Base-by-base conservation (phyloP, 1,140 invertebrate species). In the Drosophila nannoptera region DNA sequence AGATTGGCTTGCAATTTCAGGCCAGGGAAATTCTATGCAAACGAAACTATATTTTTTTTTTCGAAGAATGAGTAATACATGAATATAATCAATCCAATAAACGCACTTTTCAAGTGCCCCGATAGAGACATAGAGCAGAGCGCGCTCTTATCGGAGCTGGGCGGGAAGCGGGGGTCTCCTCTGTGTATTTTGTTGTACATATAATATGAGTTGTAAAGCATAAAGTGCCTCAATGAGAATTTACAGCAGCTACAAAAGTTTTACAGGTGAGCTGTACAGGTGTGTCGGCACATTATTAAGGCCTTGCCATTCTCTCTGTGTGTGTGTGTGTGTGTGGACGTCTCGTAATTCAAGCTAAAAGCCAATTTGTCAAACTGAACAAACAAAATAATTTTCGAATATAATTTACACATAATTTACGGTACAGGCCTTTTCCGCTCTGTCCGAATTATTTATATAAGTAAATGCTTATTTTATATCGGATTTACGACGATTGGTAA, bases 381-480 rank as follows among this genome's bases (percentile, higher is more conserved):
- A 40, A 52, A 58, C 64, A 43, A 32, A 49, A 42, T 6, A 42
- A 42, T 12, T 49, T 35, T 54, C 33, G 38, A 52, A 70, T 58
- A 69, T 35, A 63, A 70, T 59, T 70, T 38, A 65, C 61, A 29
- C 53, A 64, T 56, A 58, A 69, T 69, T 69, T 69, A 69, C 61
- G 68, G 61, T 70, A 70, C 62, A 65, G 53, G 22, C 58, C 53
- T 56, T 65, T 70, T 70, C 68, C 62, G 68, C 53, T 55, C 53
- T 35, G 32, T 54, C 22, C 32, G 43, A 56, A 69, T 64, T 64
- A 69, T 45, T 69, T 64, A 64, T 64, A 69, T 56, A 69, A 64
- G 49, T 56, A 69, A 64, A 56, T 69, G 58, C 50, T 64, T 49
- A 38, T 45, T 32, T 64, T 60, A 46, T 69, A 56, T 43, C 38